Evolutionary conservation across 1,140 invertebrate species (phyloP).

Genomic region (Philotrypesis tridentata): DNA sequence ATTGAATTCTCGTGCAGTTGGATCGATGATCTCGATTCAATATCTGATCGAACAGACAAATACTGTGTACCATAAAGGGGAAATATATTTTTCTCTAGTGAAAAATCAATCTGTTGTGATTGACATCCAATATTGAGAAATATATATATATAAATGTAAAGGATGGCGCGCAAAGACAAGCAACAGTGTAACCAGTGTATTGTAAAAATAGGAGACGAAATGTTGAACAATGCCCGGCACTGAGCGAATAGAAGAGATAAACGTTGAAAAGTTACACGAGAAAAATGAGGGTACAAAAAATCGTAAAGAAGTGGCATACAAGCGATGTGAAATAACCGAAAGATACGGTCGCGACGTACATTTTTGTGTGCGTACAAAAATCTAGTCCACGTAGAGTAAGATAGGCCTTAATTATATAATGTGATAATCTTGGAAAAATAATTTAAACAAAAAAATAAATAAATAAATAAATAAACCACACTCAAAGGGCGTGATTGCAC

Average conservation of each 20-base stretch:
- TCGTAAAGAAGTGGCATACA: not conserved
- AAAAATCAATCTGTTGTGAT: not conserved
- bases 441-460: too few relatives aligned
- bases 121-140: not conserved
- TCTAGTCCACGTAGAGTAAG: slow-evolving; percentile 48
- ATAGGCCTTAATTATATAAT: slow-evolving; percentile 52
- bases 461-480: slow-evolving; percentile 22
- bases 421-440: slow-evolving; percentile 47
- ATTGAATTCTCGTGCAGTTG: too few relatives aligned
- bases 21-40: too few relatives aligned
- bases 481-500: slow-evolving; percentile 23
- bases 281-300: not conserved
- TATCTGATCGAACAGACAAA: too few relatives aligned
- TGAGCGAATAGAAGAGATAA: not conserved
- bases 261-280: not conserved
- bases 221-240: not conserved
- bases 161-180: not conserved
- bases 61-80: too few relatives aligned
- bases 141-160: too few relatives aligned
- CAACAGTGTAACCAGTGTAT: not conserved
- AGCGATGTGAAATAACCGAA: not conserved
- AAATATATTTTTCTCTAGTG: too few relatives aligned
- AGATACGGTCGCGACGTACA: not conserved
- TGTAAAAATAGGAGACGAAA: not conserved
- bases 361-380: slow-evolving; percentile 18